phyloP scores from a whole-genome alignment of 2,888 invertebrate genomes.

The Leptopilina myrica region DNA sequence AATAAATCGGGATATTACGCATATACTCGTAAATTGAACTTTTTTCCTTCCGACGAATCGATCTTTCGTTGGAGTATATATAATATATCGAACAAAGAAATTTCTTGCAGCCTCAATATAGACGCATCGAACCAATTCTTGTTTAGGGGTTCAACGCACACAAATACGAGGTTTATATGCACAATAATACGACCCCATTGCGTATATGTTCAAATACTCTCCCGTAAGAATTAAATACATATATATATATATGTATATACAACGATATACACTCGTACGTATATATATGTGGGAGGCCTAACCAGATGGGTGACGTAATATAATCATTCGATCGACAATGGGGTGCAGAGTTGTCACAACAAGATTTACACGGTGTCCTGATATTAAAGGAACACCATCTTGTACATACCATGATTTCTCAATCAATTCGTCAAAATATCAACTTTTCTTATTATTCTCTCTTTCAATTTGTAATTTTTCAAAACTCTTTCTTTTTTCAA shows the following conservation, averaged over 20 bases:
- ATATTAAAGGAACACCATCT: conserved; percentile 31
- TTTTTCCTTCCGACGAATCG: neutral
- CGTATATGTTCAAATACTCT: conserved; percentile 9
- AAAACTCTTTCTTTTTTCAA: neutral
- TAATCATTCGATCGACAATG: conserved; percentile 40
- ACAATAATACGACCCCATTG: conserved; percentile 31
- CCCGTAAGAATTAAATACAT: conserved; percentile 36
- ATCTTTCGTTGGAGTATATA: conserved; percentile 13
- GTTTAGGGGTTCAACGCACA: conserved; percentile 39
- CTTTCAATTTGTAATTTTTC: neutral
- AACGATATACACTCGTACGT: conserved; percentile 10
- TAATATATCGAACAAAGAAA: conserved; percentile 30
- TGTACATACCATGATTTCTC: neutral
- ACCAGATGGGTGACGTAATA: conserved; percentile 41
- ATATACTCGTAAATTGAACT: conserved; percentile 23
- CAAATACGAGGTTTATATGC: conserved; percentile 18
- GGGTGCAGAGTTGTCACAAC: conserved; percentile 41
- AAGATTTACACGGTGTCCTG: conserved; percentile 37
- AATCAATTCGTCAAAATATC: neutral
- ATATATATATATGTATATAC: conserved; percentile 5
- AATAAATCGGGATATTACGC: conserved; percentile 2
- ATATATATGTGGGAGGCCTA: conserved; percentile 22
- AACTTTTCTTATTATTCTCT: neutral
- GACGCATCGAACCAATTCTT: conserved; percentile 37
- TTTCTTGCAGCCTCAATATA: conserved; percentile 29